Base-by-base conservation (phyloP, 2,888 invertebrate genomes). In the Ariolimax columbianus region DNA sequence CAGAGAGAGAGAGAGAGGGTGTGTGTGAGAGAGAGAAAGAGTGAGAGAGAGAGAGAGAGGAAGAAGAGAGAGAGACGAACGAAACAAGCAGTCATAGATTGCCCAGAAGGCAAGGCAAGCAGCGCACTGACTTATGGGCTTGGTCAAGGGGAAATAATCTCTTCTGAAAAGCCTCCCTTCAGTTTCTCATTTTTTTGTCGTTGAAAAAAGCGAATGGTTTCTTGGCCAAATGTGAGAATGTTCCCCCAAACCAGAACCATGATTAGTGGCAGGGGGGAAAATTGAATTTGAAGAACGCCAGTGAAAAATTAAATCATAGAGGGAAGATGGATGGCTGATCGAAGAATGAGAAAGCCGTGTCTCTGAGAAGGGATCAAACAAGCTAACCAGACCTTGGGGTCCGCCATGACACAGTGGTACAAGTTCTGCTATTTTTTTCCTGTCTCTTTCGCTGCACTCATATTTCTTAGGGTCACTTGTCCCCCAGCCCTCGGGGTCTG, bases 181-280 rank as follows among this genome's bases (percentile, higher is more conserved):
- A 55, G 33, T 72, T 63, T 66, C 80, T 47, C 63, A n/a, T 66
- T 70, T 81, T 55, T 38, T 47, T 30, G 19, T 36, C 19, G 72
- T 11, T 14, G 19, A 63, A 82, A 72, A 72, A 70, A 72, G 55
- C 51, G 47, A 81, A n/a, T 47, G 33, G 68, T n/a, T 68, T 68
- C 66, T 66, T 79, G 68, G 43, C n/a, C 7, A 79, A 79, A 79
- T 77, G 43, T 66, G n/a, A 33, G 66, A 79, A 79, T 68, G 79
- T 72, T 38, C 63, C 59, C 75, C n/a, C 30, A 82, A 70, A 75
- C 75, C 40, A 63, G 75, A 75, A 63, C 72, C 63, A 82, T 82
- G 82, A 82, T 82, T 82, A 82, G 82, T 82, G 82, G 43, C n/a
- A n/a, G n/a, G n/a, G 63, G 75, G 40, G 82, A 82, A 82, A 82